These are phyloP conservation scores for Rhynchophorus ferrugineus DNA, from an alignment of 1,140 invertebrate genomes.

Conservation along the genomic window DNA sequence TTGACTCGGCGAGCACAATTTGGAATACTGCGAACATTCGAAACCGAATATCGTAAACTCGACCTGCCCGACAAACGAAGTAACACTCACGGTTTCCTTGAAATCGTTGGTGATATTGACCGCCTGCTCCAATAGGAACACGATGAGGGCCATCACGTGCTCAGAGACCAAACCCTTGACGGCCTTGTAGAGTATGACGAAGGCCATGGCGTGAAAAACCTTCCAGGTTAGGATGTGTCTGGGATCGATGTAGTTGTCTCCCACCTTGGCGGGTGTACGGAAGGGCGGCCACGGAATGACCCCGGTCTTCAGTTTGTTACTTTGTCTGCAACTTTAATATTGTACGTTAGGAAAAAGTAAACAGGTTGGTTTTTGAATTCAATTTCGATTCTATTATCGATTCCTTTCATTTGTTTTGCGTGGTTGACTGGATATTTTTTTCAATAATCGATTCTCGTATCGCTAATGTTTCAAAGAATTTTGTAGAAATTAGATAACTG, in stretches of 20 bases:
- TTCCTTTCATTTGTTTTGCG: too few relatives aligned
- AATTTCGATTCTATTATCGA: too few relatives aligned
- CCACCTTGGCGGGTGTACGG: conserved; percentile 57
- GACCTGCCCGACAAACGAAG: background rate
- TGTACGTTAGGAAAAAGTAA: conserved; percentile 2
- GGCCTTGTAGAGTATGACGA: conserved; percentile 77
- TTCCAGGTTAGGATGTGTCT: conserved; percentile 62
- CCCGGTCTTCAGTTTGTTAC: conserved; percentile 55
- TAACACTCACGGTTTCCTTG: conserved; percentile 14
- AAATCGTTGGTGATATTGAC: conserved; percentile 43
- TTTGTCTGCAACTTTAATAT: conserved; percentile 50
- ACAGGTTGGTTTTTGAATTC: too few relatives aligned
- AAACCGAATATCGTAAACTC: conserved; percentile 18
- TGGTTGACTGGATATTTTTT: too few relatives aligned
- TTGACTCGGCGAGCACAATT: conserved; percentile 36
- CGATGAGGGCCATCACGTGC: conserved; percentile 73
- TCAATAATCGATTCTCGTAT: too few relatives aligned
- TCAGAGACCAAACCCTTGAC: conserved; percentile 73
- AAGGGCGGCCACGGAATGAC: conserved; percentile 78
- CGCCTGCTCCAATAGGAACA: conserved; percentile 82
- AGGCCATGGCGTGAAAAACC: conserved; percentile 78
- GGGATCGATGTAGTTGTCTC: conserved; percentile 63
- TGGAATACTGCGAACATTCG: conserved; percentile 31
- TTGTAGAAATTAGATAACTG: too few relatives aligned
- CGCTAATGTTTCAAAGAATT: too few relatives aligned